Evolutionary conservation across 2,113 vertebrate species (phyloP).

Genomic region (Pongo abelii): DNA sequence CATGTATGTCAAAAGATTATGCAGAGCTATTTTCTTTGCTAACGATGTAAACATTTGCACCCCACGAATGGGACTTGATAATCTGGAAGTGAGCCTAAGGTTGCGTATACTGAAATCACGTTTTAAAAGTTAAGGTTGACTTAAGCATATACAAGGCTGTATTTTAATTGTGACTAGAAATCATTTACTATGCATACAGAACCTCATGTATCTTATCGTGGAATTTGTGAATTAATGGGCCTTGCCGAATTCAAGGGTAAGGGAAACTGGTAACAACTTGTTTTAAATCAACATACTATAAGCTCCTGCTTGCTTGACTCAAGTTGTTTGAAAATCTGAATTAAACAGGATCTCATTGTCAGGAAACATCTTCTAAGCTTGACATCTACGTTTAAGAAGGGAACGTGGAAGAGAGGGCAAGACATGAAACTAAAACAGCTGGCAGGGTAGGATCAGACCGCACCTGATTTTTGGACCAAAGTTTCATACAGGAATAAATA

Average conservation of each 20-base stretch:
- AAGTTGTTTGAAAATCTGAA: not conserved
- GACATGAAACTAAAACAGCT: not conserved
- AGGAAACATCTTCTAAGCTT: constrained; percentile 31
- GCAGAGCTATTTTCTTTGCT: not conserved
- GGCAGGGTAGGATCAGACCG: not conserved
- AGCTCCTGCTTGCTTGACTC: not conserved
- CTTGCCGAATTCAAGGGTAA: not conserved
- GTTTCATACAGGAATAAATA: constrained; percentile 32
- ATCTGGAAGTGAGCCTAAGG: not conserved
- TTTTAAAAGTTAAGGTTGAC: not conserved
- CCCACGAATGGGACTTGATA: not conserved
- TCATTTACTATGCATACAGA: not conserved
- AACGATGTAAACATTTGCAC: not conserved
- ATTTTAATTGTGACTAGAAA: not conserved
- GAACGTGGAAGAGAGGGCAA: not conserved
- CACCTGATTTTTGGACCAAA: not conserved
- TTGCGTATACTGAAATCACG: not conserved
- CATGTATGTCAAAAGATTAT: not conserved
- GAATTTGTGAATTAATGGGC: not conserved
- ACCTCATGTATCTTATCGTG: not conserved
- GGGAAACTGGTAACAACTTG: not conserved
- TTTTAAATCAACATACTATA: not conserved
- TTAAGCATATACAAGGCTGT: not conserved
- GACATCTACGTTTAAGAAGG: not conserved
- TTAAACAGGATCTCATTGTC: not conserved